Evolutionary conservation across 92 coral and sea anemone species (phyloP).

Genomic region (Pocillopora meandrina): DNA sequence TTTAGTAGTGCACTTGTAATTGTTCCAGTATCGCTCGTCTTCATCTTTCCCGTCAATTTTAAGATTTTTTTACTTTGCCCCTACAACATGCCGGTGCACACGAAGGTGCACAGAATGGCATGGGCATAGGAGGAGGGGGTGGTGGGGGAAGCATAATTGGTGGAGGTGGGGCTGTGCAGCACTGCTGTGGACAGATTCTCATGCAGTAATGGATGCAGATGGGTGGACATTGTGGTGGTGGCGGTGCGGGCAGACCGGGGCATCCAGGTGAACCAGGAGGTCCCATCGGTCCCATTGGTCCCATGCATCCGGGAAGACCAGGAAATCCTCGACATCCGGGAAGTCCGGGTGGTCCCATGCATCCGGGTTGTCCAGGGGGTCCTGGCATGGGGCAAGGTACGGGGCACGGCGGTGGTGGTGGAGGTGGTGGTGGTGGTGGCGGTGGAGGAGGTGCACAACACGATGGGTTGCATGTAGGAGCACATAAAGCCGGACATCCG

Average conservation of each 20-base stretch:
- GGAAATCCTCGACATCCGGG: slow-evolving; percentile 82
- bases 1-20: background rate
- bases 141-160: slow-evolving; percentile 69
- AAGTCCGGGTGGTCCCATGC: slow-evolving; percentile 91
- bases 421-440: slow-evolving; percentile 80
- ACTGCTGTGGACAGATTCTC: slow-evolving; percentile 88
- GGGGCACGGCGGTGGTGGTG: slow-evolving; percentile 77
- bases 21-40: background rate
- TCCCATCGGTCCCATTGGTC: slow-evolving; percentile 89
- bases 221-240: slow-evolving; percentile 91
- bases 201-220: slow-evolving; percentile 94
- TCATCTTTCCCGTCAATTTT: background rate
- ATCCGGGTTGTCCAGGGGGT: slow-evolving; percentile 92
- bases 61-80: background rate
- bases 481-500: slow-evolving; percentile 66
- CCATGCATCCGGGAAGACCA: slow-evolving; percentile 84
- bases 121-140: slow-evolving; percentile 67
- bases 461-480: slow-evolving; percentile 68
- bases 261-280: slow-evolving; percentile 91
- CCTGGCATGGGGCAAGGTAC: slow-evolving; percentile 80
- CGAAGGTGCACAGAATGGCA: slow-evolving; percentile 70
- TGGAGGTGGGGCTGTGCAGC: slow-evolving; percentile 83
- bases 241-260: slow-evolving; percentile 92
- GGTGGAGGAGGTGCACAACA: slow-evolving; percentile 88
- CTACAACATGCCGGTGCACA: slow-evolving; percentile 59